Evolutionary conservation across 2,888 invertebrate species (phyloP), one percentile per base, ranked within the genome.

Genomic region (Melanostoma mellinum): DNA sequence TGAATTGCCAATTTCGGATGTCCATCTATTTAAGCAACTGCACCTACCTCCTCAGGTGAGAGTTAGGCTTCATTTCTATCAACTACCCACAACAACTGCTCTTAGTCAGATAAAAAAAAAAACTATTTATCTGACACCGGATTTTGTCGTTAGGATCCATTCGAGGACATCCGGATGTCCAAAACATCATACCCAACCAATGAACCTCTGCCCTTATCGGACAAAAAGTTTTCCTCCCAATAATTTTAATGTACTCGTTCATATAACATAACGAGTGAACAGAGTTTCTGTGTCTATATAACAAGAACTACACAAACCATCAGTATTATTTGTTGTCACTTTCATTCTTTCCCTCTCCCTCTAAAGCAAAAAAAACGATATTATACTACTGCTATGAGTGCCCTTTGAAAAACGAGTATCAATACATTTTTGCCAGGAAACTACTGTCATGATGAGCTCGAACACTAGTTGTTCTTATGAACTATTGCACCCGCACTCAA

Each of bases 401-500:
- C 42, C 61, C 35, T 61, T 48, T 60, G 60, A 60, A 35, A 58
- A 36, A 36, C 40, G 33, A 46, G 20, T 10, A 30, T n/a, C 4
- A 33, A 35, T 20, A 48, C 36, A 42, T 9, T 61, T 33, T 32
- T 35, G 35, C 46, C 35, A 46, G 46, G 42, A 61, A 46, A 46
- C 46, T 35, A 61, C 58, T 58, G 56, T 56, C 56, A 32, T 60
- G 44, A 60, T 60, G 32, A 60, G 30, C 10, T 42, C 5, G 58
- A 61, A 42, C 42, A 61, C 35, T 44, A 61, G 8, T 46, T 20
- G 5, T 33, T 8, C 33, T 42, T 20, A 20, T 20, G 20, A 20
- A 20, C 20, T 20, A 20, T 20, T 20, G 20, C 20, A 20, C 20
- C 20, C 20, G 20, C 20, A 20, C 20, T 20, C 20, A 20, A 20